Conservation (phyloP, 1,140 invertebrate species). For the Colletes latitarsis region DNA sequence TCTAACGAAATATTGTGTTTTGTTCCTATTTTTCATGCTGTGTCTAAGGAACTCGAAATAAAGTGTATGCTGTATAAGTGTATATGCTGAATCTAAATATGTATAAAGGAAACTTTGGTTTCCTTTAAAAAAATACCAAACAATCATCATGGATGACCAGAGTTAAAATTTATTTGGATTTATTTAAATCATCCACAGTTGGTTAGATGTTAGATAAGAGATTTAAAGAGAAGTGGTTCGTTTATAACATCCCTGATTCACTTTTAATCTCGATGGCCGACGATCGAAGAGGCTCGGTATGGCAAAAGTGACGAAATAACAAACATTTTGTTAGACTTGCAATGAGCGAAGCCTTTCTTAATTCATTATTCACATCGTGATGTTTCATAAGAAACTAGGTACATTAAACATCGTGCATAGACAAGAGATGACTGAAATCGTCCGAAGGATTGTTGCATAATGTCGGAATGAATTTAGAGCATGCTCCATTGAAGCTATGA, state of each 20-base stretch:
- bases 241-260: no score
- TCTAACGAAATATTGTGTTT: background rate
- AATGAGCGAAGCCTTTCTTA: conserved; percentile 6
- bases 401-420: background rate
- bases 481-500: conserved; percentile 14
- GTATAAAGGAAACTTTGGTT: no score
- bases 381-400: conserved; percentile 12
- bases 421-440: conserved; percentile 25
- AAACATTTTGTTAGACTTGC: conserved; percentile 9
- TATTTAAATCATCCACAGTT: no score
- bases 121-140: no score
- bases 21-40: background rate
- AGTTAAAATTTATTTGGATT: no score
- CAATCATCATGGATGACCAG: no score
- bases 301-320: conserved; percentile 18
- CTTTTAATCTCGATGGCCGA: background rate
- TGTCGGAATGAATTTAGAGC: conserved; percentile 21
- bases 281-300: background rate
- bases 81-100: background rate
- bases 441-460: conserved; percentile 19
- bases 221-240: no score
- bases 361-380: conserved; percentile 26
- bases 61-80: no score
- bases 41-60: background rate
- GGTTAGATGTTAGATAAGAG: no score